Evolutionary conservation across 2,888 invertebrate species (phyloP).

Genomic region (Nomada goodeniana): DNA sequence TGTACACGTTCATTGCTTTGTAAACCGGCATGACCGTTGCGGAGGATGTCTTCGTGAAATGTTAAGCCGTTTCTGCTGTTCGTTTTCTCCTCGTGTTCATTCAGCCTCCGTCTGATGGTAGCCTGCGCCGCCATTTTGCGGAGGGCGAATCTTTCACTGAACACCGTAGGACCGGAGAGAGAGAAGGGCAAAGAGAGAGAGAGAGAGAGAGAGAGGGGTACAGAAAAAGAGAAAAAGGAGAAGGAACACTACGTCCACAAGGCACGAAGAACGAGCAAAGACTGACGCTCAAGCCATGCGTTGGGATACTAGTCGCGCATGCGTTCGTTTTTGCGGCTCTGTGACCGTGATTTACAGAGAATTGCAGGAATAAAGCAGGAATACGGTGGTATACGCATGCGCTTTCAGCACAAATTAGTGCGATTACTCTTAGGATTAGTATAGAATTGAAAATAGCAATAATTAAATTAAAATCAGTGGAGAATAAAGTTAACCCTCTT

Average conservation of each 20-base stretch:
- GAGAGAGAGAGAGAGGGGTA: slow-evolving; percentile 7
- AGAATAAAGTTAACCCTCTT: neutral
- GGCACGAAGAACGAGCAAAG: slow-evolving; percentile 19
- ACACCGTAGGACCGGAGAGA: slow-evolving; percentile 25
- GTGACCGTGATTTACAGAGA: slow-evolving; percentile 35
- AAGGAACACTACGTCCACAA: slow-evolving; percentile 1
- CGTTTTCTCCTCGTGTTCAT: slow-evolving; percentile 37
- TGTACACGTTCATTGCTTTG: slow-evolving; percentile 71
- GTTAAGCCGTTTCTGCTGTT: slow-evolving; percentile 61
- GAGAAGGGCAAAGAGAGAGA: slow-evolving; percentile 22
- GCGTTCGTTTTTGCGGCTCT: slow-evolving; percentile 19
- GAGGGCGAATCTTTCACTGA: slow-evolving; percentile 56
- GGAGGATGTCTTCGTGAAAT: slow-evolving; percentile 50
- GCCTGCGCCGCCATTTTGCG: slow-evolving; percentile 54
- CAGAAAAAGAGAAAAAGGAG: slow-evolving; percentile 19
- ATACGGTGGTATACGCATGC: slow-evolving; percentile 26
- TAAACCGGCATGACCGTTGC: slow-evolving; percentile 72
- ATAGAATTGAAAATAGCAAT: slow-evolving; percentile 23
- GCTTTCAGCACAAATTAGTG: slow-evolving; percentile 11
- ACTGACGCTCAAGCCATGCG: slow-evolving; percentile 45
- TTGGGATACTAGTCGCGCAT: slow-evolving; percentile 35
- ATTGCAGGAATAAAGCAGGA: slow-evolving; percentile 19
- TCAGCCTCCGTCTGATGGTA: slow-evolving; percentile 30
- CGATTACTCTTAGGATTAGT: slow-evolving; percentile 17
- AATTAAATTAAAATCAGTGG: slow-evolving; percentile 43